Conservation (phyloP, 2,797 vertebrate genomes). For the Cirrhinus molitorella region DNA sequence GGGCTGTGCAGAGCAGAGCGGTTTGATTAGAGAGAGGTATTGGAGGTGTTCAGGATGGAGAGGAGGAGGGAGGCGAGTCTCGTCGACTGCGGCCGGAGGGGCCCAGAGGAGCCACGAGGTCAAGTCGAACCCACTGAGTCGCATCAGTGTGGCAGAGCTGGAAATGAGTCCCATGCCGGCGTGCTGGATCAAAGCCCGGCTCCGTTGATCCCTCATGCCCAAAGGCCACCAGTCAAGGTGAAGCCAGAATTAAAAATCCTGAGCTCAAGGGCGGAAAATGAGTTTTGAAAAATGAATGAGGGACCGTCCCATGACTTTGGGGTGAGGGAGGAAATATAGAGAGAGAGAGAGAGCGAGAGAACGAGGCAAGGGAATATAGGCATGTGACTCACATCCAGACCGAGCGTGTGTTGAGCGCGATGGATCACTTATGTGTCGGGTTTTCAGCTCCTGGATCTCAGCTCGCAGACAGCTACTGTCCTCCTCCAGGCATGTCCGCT, state of each 20-base stretch:
- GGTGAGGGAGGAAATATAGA: constrained; percentile 17
- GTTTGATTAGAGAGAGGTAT: constrained; percentile 58
- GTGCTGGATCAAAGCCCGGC: constrained; percentile 61
- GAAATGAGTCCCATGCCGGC: constrained; percentile 59
- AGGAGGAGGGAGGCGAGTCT: constrained; percentile 29
- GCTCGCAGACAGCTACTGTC: constrained; percentile 49
- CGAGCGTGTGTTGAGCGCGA: constrained; percentile 35
- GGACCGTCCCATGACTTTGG: constrained; percentile 49
- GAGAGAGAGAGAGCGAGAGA: neutral
- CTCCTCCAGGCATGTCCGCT: constrained; percentile 57
- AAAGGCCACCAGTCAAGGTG: constrained; percentile 65
- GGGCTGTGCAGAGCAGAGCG: constrained; percentile 5
- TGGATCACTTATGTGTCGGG: constrained; percentile 54
- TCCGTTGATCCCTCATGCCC: constrained; percentile 59
- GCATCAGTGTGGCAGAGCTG: constrained; percentile 55
- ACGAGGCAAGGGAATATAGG: constrained; percentile 6
- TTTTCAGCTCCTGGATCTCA: constrained; percentile 64
- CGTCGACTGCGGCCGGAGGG: constrained; percentile 46
- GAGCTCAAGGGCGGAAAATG: constrained; percentile 59
- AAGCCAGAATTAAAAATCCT: constrained; percentile 64
- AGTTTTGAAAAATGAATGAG: constrained; percentile 64
- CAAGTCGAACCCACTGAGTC: constrained; percentile 61
- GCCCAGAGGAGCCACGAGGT: constrained; percentile 58
- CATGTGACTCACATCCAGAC: constrained; percentile 62
- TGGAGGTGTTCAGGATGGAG: constrained; percentile 52